Conservation (phyloP, 1,140 invertebrate genomes). For the Habropoda laboriosa region DNA sequence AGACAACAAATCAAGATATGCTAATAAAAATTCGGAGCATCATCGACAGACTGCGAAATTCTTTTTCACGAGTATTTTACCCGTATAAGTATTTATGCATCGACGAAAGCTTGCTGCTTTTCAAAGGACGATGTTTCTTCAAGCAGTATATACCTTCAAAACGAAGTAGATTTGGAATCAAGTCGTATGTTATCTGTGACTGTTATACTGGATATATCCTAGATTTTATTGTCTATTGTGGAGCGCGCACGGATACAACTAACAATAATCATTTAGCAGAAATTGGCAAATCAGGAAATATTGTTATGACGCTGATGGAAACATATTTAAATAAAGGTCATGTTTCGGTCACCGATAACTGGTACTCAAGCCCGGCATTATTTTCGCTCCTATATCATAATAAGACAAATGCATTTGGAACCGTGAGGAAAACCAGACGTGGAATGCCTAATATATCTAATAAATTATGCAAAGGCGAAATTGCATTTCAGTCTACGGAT, state of each 20-base stretch:
- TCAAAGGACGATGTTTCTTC: too few relatives aligned
- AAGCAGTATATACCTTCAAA: too few relatives aligned
- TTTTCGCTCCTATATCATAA: conserved; percentile 33
- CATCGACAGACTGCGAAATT: too few relatives aligned
- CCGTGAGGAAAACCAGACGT: conserved; percentile 59
- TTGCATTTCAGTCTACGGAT: conserved; percentile 45
- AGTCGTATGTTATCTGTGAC: too few relatives aligned
- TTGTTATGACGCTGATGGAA: conserved; percentile 13
- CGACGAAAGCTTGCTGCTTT: too few relatives aligned
- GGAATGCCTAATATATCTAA: conserved; percentile 66
- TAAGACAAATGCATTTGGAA: conserved; percentile 62
- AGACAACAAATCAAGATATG: too few relatives aligned
- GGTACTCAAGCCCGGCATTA: conserved; percentile 73
- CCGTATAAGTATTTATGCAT: too few relatives aligned
- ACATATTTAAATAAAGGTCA: conserved; percentile 68
- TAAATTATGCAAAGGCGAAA: conserved; percentile 65
- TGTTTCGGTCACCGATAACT: conserved; percentile 75
- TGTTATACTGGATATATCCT: conserved; percentile 16
- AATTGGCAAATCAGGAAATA: conserved; percentile 26
- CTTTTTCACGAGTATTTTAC: too few relatives aligned
- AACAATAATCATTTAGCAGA: conserved; percentile 23
- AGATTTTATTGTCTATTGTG: conserved; percentile 29
- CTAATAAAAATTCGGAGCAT: too few relatives aligned
- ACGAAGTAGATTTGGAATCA: too few relatives aligned
- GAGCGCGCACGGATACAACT: conserved; percentile 13